Conservation (phyloP, 2,113 vertebrate genomes). For the Chloropsis hardwickii region DNA sequence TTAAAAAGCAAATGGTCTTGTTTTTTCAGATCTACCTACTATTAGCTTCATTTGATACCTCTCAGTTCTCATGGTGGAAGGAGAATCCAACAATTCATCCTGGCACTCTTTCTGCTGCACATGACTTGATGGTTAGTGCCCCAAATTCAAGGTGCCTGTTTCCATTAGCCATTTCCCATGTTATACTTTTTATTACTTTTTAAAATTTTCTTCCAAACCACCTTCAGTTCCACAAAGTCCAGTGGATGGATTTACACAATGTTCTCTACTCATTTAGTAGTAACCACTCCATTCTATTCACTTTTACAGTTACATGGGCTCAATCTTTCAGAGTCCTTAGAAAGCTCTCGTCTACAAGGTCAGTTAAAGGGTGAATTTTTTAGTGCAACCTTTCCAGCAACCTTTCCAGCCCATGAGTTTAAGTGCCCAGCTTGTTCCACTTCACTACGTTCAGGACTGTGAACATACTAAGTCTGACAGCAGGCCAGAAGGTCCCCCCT, state of each 20-base stretch:
- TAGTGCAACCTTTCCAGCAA: not conserved
- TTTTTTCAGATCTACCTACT: not conserved
- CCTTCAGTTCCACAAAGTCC: not conserved
- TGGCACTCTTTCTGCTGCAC: accelerated
- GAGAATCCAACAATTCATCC: not conserved
- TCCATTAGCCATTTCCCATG: not conserved
- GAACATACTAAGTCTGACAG: conserved; percentile 16
- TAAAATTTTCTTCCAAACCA: not conserved
- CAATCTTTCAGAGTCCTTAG: not conserved
- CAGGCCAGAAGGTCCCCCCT: not conserved
- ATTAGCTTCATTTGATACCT: not conserved
- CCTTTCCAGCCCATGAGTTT: not conserved
- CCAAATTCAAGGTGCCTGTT: not conserved
- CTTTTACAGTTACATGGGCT: not conserved
- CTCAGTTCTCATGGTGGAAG: not conserved
- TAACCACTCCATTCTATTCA: not conserved
- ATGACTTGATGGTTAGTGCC: not conserved
- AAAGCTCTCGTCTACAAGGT: not conserved
- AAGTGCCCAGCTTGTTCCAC: not conserved
- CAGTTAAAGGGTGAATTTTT: not conserved
- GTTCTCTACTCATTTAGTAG: not conserved
- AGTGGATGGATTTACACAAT: not conserved
- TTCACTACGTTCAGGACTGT: not conserved
- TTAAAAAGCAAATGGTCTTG: not conserved
- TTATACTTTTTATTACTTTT: not conserved